Conservation (phyloP, 2,797 vertebrate genomes). For the Lates japonicus region DNA sequence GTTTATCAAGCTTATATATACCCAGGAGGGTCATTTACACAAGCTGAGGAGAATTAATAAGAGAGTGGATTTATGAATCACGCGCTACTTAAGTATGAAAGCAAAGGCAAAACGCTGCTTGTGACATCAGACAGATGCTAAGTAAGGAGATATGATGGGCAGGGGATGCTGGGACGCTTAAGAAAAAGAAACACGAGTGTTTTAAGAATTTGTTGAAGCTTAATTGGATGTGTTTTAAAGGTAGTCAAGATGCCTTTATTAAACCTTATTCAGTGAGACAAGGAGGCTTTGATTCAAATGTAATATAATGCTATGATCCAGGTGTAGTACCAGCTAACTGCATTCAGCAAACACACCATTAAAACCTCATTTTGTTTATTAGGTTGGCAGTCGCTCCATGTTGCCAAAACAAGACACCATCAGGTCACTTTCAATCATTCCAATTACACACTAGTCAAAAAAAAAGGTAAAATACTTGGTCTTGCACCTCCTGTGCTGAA, state of each 20-base stretch:
- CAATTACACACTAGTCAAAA: constrained; percentile 59
- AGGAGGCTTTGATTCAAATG: constrained; percentile 48
- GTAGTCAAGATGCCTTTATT: constrained; percentile 5
- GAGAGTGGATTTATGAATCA: constrained; percentile 86
- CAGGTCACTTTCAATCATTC: constrained; percentile 58
- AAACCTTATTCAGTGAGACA: constrained; percentile 28
- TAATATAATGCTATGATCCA: constrained; percentile 34
- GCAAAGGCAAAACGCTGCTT: constrained; percentile 66
- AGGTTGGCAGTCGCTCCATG: constrained; percentile 44
- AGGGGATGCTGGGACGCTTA: constrained; percentile 47
- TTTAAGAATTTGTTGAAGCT: constrained; percentile 27
- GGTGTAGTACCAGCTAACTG: constrained; percentile 44
- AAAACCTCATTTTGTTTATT: constrained; percentile 58
- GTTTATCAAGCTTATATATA: constrained; percentile 76
- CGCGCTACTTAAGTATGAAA: constrained; percentile 82
- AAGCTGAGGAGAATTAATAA: constrained; percentile 81
- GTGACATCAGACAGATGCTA: constrained; percentile 73
- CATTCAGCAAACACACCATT: constrained; percentile 44
- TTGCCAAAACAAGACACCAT: constrained; percentile 67
- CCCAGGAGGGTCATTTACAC: constrained; percentile 86
- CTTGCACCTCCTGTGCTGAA: constrained; percentile 58
- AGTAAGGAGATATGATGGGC: constrained; percentile 55
- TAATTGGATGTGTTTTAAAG: constrained; percentile 32
- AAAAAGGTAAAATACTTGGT: constrained; percentile 56
- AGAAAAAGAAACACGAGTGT: constrained; percentile 34